Conservation (phyloP, 2,113 vertebrate genomes). For the Phocoena phocoena region DNA sequence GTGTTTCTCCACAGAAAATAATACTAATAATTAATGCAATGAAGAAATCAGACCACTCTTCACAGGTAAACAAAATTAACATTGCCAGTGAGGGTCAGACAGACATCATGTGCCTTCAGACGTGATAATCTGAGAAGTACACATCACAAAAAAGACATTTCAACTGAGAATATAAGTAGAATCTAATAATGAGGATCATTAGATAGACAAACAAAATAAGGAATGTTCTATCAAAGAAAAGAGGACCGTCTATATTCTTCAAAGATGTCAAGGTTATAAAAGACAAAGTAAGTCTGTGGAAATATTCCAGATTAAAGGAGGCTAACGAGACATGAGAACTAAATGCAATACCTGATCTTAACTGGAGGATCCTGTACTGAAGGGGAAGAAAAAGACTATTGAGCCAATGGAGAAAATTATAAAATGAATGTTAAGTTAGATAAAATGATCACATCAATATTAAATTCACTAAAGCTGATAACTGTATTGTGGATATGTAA, state of each 20-base stretch:
- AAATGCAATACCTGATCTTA: background rate
- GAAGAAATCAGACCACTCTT: background rate
- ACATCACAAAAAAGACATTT: background rate
- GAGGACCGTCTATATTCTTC: background rate
- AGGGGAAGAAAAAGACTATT: background rate
- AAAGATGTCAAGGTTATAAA: background rate
- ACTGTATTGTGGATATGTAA: background rate
- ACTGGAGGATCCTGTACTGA: background rate
- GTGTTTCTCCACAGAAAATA: background rate
- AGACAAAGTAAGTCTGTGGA: background rate
- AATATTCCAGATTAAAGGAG: conserved; percentile 4
- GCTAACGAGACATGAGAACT: background rate
- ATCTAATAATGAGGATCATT: background rate
- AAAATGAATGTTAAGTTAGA: background rate
- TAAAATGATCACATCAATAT: background rate
- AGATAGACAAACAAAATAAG: background rate
- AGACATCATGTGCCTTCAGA: background rate
- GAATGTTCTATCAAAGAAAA: background rate
- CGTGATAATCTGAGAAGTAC: background rate
- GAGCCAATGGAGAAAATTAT: background rate
- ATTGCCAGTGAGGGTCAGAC: background rate
- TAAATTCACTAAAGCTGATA: background rate
- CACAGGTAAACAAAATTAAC: background rate
- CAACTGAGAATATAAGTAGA: background rate
- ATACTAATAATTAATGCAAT: background rate